Base-by-base conservation (phyloP, 2,888 invertebrate genomes). In the Zygogramma bicolorata region DNA sequence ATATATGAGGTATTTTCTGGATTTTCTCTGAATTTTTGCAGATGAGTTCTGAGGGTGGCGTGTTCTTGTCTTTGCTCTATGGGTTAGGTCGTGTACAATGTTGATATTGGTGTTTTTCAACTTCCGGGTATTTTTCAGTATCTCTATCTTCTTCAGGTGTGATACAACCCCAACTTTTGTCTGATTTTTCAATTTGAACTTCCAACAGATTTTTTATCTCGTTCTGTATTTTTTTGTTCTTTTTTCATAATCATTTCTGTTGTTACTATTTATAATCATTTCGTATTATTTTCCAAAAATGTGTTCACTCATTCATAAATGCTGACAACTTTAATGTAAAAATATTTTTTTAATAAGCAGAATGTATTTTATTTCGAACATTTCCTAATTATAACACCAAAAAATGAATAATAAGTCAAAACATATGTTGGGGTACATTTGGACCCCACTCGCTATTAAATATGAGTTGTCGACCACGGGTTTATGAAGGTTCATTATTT, bases 311-410 rank as follows among this genome's bases (percentile, higher is more conserved):
- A n/a, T n/a, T n/a, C n/a, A n/a, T 65, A 49, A 53, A 65, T 65
- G 65, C 57, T 65, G n/a, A 65, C 31, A 7, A 65, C 57, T 62
- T 62, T 34, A 38, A 62, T 27, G 65, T 15, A 20, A 65, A 53
- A 65, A 1, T 65, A 65, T 65, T 49, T 49, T 53, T 65, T 29
- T n/a, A n/a, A n/a, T n/a, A n/a, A 29, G 15, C 31, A 31, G 65
- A 65, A 53, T 65, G 57, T 65, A 1, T 29, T 65, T 53, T 57
- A 65, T 49, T 22, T 53, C 27, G 2, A 57, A 65, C 22, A 49
- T 65, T 65, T 5, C n/a, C 29, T 65, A 65, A 65, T 25, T 84
- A 88, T 40, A 65, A 34, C 34, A 34, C 10, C 1, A 6, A 34
- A 34, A 34, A 34, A 34, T 34, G n/a, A 10, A 34, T 8, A 34